phyloP scores from a whole-genome alignment of 2,888 invertebrate species.

The Parnassius apollo region DNA sequence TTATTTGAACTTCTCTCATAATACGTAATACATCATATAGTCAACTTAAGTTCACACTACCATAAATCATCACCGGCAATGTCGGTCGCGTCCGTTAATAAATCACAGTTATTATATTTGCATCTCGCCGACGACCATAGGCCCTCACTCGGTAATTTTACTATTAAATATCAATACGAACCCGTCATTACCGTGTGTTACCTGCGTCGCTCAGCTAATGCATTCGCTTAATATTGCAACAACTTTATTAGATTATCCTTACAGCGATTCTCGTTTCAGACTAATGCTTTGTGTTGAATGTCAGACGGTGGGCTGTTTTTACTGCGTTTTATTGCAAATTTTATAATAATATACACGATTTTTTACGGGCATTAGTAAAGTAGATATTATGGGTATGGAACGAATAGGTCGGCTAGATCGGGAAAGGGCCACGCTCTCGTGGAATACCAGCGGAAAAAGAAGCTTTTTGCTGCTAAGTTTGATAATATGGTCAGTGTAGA shows the following conservation, averaged over 20 bases:
- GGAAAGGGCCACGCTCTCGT: too few species aligned
- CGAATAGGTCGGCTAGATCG: too few species aligned
- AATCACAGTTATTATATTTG: slow-evolving; percentile 42
- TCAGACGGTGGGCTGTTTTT: slow-evolving; percentile 11
- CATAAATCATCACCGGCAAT: slow-evolving; percentile 30
- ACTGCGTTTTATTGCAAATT: slow-evolving; percentile 4
- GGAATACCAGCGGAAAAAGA: too few species aligned
- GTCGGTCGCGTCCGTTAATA: slow-evolving; percentile 27
- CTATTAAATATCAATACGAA: slow-evolving; percentile 39
- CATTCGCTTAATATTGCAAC: slow-evolving; percentile 31
- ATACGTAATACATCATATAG: slow-evolving; percentile 5
- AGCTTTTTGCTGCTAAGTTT: too few species aligned
- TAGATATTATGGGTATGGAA: too few species aligned
- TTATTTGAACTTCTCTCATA: too few species aligned
- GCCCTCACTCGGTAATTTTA: slow-evolving; percentile 32
- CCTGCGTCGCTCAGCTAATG: slow-evolving; percentile 31
- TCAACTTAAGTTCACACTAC: slow-evolving; percentile 21
- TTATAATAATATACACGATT: too few species aligned
- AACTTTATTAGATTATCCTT: slow-evolving; percentile 32
- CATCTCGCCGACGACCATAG: slow-evolving; percentile 33
- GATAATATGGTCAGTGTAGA: too few species aligned
- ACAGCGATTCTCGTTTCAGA: slow-evolving; percentile 4
- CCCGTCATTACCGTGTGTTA: slow-evolving; percentile 34
- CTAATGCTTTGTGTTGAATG: slow-evolving; percentile 9
- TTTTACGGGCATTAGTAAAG: too few species aligned